Base-by-base conservation (phyloP, 2,888 invertebrate species). In the Atethmia centrago region DNA sequence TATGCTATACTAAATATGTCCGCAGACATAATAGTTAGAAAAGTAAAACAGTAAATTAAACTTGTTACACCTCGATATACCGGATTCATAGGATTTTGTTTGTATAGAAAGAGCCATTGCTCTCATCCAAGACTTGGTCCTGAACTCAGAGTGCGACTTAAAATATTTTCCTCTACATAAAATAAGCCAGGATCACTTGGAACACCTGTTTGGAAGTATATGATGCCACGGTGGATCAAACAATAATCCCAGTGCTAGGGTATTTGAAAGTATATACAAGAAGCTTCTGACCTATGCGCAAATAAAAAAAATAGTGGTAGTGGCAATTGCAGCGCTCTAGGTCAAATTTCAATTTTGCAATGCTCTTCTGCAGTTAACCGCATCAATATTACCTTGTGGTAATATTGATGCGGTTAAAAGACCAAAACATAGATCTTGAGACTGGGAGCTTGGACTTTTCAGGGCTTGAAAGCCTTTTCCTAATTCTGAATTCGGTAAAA, bases 121-220 rank as follows among this genome's bases (percentile, higher is more conserved):
- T 16, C 55, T 67, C 55, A 67, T 67, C 5, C 42, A 67, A 1
- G 12, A 58, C 58, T 12, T 56, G 3, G n/a, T 58, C 7, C 4
- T 67, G 5, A 58, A 67, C 12, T 12, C 31, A 36, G 67, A 67
- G 3, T 49, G 59, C 2, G 47, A 12, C 0, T 1, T 59, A 8
- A 68, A 68, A 47, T 68, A 68, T 19, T 21, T 59, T 36, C 68
- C 47, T 12, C 31, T 69, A 1, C 61, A 69, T 21, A 69, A 49
- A 14, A 61, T 67, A 67, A 58, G 58, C 45, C 68, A 68, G 16
- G 68, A 59, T 49, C 47, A 69, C 14, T 40, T 51, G 0, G 61
- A 61, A 59, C 68, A 49, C 1, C 9, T 61, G 2, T 68, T 68
- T 19, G 68, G 36, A 3, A 51, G 40, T 2, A 49, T 47, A 47